Conservation (phyloP, 1,140 invertebrate genomes). For the Medauroidea extradentata region DNA sequence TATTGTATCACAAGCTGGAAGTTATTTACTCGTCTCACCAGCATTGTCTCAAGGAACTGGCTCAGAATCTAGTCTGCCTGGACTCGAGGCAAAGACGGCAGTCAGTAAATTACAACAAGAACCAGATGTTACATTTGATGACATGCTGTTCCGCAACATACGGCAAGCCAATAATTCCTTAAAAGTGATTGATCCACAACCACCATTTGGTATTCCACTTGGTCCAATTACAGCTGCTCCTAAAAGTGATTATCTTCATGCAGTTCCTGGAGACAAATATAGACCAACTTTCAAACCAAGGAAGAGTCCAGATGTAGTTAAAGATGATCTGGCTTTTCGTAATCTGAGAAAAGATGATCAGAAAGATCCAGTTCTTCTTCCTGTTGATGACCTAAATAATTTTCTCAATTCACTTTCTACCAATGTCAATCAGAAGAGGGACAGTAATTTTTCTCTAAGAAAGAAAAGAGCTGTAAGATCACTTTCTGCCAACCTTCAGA, state of each 20-base stretch:
- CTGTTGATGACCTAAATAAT: slow-evolving; percentile 8
- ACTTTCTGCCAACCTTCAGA: slow-evolving; percentile 73
- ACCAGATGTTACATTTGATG: slow-evolving; percentile 77
- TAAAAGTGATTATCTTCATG: slow-evolving; percentile 78
- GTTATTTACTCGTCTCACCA: slow-evolving; percentile 69
- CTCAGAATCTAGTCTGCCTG: background rate
- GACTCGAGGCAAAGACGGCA: background rate
- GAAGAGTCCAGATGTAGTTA: slow-evolving; percentile 65
- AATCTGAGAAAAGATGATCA: slow-evolving; percentile 72
- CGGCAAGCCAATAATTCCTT: slow-evolving; percentile 67
- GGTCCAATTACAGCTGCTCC: slow-evolving; percentile 70
- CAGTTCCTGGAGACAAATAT: slow-evolving; percentile 54
- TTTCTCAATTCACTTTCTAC: background rate
- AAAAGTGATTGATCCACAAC: slow-evolving; percentile 72
- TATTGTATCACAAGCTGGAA: slow-evolving; percentile 58
- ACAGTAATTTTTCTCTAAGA: slow-evolving; percentile 39
- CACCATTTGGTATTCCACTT: slow-evolving; percentile 83
- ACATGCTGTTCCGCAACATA: slow-evolving; percentile 75
- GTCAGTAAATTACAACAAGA: slow-evolving; percentile 40
- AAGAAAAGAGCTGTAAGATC: slow-evolving; percentile 74
- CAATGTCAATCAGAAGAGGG: background rate
- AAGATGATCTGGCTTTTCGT: slow-evolving; percentile 82
- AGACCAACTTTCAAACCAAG: slow-evolving; percentile 58
- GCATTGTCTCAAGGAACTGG: slow-evolving; percentile 14
- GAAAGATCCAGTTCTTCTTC: slow-evolving; percentile 38